phyloP scores from a whole-genome alignment of 2,888 invertebrate species.

The Lymantria monacha region DNA sequence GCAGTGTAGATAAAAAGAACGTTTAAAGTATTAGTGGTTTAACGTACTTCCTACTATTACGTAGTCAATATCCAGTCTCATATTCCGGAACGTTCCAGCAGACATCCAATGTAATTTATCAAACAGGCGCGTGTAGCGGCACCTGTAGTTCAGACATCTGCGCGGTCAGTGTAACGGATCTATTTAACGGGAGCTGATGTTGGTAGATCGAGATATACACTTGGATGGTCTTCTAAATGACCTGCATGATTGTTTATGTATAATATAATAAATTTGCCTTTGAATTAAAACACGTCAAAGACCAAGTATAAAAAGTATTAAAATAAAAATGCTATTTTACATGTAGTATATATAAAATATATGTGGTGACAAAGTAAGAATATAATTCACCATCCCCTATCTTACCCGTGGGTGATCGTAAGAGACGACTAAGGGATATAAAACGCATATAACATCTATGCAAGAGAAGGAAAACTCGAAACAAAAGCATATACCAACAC shows the following conservation, averaged over 20 bases:
- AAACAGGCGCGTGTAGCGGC: slow-evolving; percentile 26
- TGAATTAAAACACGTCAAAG: no score
- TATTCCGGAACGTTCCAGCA: slow-evolving; percentile 20
- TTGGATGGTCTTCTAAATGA: slow-evolving; percentile 16
- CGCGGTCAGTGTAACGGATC: slow-evolving; percentile 52
- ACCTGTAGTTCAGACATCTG: slow-evolving; percentile 23
- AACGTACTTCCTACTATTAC: slow-evolving; percentile 7
- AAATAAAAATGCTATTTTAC: no score
- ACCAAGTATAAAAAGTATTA: no score
- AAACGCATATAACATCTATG: no score
- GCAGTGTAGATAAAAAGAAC: no score
- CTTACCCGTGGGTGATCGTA: no score
- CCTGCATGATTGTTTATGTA: slow-evolving; percentile 11
- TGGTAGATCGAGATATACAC: slow-evolving; percentile 14
- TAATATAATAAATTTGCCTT: neutral
- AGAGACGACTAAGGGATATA: no score
- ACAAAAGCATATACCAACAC: no score
- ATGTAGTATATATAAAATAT: no score
- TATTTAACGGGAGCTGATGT: slow-evolving; percentile 43
- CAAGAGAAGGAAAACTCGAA: no score
- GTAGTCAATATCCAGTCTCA: slow-evolving; percentile 8
- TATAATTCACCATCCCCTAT: no score
- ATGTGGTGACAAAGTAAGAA: no score
- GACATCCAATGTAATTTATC: slow-evolving; percentile 28
- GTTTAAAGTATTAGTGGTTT: neutral